Evolutionary conservation across 2,797 vertebrate species (phyloP).

Genomic region (Rhinoraja longicauda): DNA sequence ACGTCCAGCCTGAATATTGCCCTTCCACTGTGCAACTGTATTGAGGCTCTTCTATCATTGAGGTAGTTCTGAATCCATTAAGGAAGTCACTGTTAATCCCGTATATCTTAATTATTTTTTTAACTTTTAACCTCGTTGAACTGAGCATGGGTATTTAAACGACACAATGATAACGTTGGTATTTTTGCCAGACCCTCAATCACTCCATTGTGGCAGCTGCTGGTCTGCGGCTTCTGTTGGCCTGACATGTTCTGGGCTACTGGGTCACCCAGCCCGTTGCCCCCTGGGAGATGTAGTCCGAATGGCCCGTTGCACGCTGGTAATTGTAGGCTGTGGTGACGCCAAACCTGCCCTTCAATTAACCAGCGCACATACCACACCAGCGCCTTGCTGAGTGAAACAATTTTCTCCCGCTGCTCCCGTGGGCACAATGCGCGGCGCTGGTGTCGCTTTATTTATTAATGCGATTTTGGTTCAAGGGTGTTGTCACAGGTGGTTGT

Average conservation of each 20-base stretch:
- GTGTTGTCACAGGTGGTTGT: neutral
- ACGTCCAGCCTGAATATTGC: too few species aligned
- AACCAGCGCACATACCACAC: neutral
- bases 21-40: too few species aligned
- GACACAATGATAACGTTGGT: too few species aligned
- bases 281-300: neutral
- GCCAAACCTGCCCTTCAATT: neutral
- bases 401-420: too few species aligned
- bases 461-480: neutral
- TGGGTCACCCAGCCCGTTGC: neutral
- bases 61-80: too few species aligned
- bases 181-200: neutral
- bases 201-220: neutral
- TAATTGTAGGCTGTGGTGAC: neutral
- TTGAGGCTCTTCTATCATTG: too few species aligned
- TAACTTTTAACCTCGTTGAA: neutral
- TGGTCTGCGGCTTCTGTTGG: neutral
- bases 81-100: too few species aligned
- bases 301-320: neutral
- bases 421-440: neutral
- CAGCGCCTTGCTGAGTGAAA: accelerated
- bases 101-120: too few species aligned
- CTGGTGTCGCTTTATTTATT: neutral
- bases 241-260: too few species aligned
- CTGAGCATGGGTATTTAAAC: neutral